These are phyloP conservation scores for Drosophila nebulosa DNA, from an alignment of 1,140 invertebrate genomes.

Conservation along the genomic window DNA sequence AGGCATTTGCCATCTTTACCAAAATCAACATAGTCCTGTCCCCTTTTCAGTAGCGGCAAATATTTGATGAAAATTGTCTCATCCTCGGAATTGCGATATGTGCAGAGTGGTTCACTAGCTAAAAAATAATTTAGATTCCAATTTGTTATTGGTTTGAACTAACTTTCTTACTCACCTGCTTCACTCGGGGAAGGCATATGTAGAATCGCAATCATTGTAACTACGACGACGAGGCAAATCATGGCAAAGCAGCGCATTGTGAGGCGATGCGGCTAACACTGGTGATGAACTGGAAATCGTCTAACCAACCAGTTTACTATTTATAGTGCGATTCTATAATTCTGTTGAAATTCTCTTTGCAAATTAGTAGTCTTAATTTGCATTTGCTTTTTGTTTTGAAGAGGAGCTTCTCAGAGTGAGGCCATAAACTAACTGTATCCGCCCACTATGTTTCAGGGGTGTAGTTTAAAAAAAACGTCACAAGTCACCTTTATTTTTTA, in stretches of 20 bases:
- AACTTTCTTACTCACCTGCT: constrained; percentile 24
- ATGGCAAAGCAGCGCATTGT: constrained; percentile 37
- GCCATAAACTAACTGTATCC: neutral
- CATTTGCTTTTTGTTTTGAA: too few relatives aligned
- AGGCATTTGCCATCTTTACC: constrained; percentile 67
- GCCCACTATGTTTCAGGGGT: neutral
- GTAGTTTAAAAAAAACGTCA: neutral
- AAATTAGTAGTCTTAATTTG: constrained; percentile 51
- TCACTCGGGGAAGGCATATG: neutral
- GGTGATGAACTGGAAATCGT: constrained; percentile 27
- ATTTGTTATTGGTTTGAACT: neutral
- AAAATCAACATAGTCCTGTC: constrained; percentile 76
- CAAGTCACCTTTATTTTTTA: too few relatives aligned
- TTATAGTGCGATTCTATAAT: constrained; percentile 38
- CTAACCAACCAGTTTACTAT: constrained; percentile 57
- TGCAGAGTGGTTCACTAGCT: constrained; percentile 65
- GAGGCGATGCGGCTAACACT: neutral
- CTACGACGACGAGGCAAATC: constrained; percentile 5
- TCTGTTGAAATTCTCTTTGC: constrained; percentile 1
- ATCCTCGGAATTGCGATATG: constrained; percentile 62
- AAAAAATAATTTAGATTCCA: neutral
- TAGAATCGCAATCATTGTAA: constrained; percentile 13
- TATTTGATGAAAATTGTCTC: constrained; percentile 74
- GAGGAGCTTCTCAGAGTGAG: neutral
- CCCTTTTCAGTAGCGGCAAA: constrained; percentile 54